phyloP scores from a whole-genome alignment of 2,113 vertebrate species.

The Hemichromis elongatus region DNA sequence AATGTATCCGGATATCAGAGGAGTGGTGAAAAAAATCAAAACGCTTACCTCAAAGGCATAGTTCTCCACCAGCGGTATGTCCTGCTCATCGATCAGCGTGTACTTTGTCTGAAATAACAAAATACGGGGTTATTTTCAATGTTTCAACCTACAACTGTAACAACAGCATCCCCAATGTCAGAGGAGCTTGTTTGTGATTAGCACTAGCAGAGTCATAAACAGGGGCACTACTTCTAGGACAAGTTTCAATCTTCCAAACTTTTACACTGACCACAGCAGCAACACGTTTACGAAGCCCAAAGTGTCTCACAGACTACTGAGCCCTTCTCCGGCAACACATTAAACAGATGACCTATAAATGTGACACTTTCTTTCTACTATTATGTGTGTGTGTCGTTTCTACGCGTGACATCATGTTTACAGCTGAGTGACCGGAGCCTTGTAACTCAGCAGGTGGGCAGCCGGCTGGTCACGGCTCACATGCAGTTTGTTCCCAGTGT shows the following conservation, averaged over 20 bases:
- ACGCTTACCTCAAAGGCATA: conserved; percentile 92
- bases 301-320: background rate
- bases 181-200: background rate
- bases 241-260: background rate
- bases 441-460: conserved; percentile 13
- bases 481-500: background rate
- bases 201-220: background rate
- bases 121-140: background rate
- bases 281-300: background rate
- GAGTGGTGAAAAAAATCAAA: background rate
- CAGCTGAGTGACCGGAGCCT: background rate
- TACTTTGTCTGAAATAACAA: conserved; percentile 87
- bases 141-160: background rate
- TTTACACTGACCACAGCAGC: background rate
- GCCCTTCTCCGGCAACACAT: background rate
- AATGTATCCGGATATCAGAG: background rate
- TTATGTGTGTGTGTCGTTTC: background rate
- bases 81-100: conserved; percentile 94
- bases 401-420: background rate
- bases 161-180: background rate
- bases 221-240: background rate
- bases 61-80: conserved; percentile 97
- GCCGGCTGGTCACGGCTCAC: background rate
- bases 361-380: background rate
- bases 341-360: background rate